These are phyloP conservation scores for Xyliphius kryptos DNA, from an alignment of 2,113 vertebrate genomes.

Conservation along the genomic window DNA sequence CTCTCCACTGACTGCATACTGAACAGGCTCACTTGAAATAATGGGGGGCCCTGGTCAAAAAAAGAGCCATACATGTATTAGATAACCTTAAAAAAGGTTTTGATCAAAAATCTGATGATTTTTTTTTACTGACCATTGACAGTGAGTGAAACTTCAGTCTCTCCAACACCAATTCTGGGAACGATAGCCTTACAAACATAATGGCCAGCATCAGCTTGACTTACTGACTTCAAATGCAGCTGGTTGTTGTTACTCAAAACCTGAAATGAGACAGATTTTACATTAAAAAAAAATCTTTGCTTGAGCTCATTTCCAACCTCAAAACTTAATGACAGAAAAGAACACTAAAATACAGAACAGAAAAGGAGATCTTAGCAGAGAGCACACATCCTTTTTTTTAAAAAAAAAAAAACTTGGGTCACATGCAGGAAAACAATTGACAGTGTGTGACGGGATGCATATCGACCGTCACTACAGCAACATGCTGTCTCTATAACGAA, in stretches of 20 bases:
- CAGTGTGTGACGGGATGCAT: too few relatives aligned
- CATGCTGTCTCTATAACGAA: too few relatives aligned
- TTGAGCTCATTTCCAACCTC: conserved; percentile 3
- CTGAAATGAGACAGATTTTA: conserved; percentile 56
- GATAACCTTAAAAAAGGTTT: background rate
- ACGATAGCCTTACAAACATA: conserved; percentile 95
- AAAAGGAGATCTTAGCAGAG: too few relatives aligned
- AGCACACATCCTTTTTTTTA: too few relatives aligned
- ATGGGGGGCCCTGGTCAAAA: conserved; percentile 88
- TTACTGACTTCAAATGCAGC: conserved; percentile 82
- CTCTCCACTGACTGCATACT: conserved; percentile 89
- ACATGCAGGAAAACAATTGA: too few relatives aligned
- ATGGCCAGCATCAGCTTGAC: conserved; percentile 84
- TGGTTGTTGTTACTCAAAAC: conserved; percentile 95
- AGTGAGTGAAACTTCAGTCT: conserved; percentile 83
- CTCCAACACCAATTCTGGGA: conserved; percentile 87
- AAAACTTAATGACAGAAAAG: conserved; percentile 1
- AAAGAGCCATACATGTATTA: conserved; percentile 10
- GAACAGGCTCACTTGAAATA: conserved; percentile 93
- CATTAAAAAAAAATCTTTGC: too few relatives aligned
- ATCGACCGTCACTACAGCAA: too few relatives aligned
- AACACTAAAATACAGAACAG: too few relatives aligned
- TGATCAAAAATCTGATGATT: too few relatives aligned
- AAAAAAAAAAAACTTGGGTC: too few relatives aligned
- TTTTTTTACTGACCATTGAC: conserved; percentile 87